Base-by-base conservation (phyloP, 1,140 invertebrate species). In the Cotesia typhae region DNA sequence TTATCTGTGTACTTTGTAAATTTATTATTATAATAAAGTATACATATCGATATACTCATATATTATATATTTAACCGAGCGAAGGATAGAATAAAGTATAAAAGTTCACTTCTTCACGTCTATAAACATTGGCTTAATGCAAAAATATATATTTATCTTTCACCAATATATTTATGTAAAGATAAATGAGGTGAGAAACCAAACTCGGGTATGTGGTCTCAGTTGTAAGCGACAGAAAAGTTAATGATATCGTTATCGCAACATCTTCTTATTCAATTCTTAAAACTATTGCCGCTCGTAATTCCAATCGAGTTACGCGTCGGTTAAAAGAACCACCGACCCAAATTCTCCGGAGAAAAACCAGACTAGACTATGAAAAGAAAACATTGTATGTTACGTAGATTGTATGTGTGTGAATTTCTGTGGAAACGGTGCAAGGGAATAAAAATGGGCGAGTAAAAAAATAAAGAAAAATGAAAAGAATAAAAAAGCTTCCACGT, bases 221-320 rank as follows among this genome's bases (percentile, higher is more conserved):
- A 14, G 53, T 55, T 14, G n/a, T 55, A 55, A 55, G 17, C 12
- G 17, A 55, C 17, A 20, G 17, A 55, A 20, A 14, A 55, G 12
- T 55, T 55, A 20, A 55, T 55, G 53, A 55, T 55, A 55, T 28
- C 20, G 9, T 36, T 38, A 36, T 47, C 28, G 28, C 28, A 28
- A 28, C 28, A 0, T 28, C 41, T 67, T 68, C 47, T 52, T 64
- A 73, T 73, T 73, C 35, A 67, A 73, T 73, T 73, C 7, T 73
- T 17, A 37, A 47, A 73, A 67, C 64, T 73, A 68, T 73, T 60
- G 55, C 37, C 9, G 28, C 55, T 61, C 64, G 47, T 60, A 73
- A 73, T 73, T 73, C 59, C 37, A 37, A 52, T 67, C 28, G 17
- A 67, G 64, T 67, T 67, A 67, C 47, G 12, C n/a, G 64, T 10